Evolutionary conservation across 2,797 vertebrate species (phyloP), one percentile per base, ranked within the genome.

Genomic region (Allobates femoralis): DNA sequence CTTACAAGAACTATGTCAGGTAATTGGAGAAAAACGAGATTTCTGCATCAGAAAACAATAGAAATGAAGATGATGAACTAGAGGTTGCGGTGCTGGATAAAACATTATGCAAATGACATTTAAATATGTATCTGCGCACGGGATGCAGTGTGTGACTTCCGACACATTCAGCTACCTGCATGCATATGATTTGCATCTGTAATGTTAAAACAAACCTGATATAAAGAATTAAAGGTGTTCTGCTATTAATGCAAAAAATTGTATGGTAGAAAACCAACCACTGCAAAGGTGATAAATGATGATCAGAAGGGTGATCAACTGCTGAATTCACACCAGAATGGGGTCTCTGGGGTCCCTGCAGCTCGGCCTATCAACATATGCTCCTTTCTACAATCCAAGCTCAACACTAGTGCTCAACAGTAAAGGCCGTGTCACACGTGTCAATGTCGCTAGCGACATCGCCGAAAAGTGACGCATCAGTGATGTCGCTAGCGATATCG

Each of bases 31-130:
- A 69, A 82, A 82, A 83, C 46, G 28, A 23, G 30, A 46, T 83
- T 58, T 55, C 58, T 51, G 53, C 81, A 73, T 73, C 51, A 74
- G 81, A 67, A 37, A 74, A 83, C 81, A 73, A 60, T 71, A 34
- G 53, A 26, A 71, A 73, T 55, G 66, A 83, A 73, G 51, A 60
- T 23, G n/a, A 26, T 37, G 32, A 79, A 62, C 26, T 55, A 73
- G 34, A 41, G 67, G 67, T 58, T 73, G 67, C 26, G 15, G 16
- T 26, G 67, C 53, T 55, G 60, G 50, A 83, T 83, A 83, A 82
- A 83, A 83, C 67, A 83, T 83, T 83, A 83, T 83, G 81, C 41
- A 73, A 82, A 82, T 84, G 41, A 3, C 16, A 32, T 84, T 51
- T 7, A 51, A 76, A 66, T 64, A 41, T 55, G 73, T 58, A 32